phyloP scores from a whole-genome alignment of 2,888 invertebrate species.

The Brachylomia viminalis region DNA sequence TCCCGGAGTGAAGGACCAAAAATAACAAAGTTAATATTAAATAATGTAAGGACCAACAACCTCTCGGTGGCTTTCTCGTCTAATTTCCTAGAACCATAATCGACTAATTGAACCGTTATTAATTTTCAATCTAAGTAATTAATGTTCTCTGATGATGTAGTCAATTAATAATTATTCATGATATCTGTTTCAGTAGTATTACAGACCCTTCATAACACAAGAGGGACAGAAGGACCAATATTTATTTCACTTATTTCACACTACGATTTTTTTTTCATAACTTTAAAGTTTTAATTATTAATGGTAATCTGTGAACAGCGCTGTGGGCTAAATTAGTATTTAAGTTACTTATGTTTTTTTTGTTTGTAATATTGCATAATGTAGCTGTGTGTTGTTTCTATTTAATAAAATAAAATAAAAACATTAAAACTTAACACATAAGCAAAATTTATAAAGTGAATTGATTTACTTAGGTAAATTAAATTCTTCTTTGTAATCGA shows the following conservation, averaged over 20 bases:
- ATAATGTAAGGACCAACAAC: conserved; percentile 9
- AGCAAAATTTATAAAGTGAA: too few species aligned
- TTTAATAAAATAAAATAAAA: too few species aligned
- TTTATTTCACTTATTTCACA: not conserved
- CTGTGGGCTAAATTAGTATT: too few species aligned
- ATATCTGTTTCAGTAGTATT: not conserved
- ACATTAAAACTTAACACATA: too few species aligned
- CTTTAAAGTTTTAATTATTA: too few species aligned
- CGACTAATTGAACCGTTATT: conserved; percentile 26
- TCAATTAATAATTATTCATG: conserved; percentile 18
- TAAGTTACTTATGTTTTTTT: too few species aligned
- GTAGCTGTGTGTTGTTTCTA: too few species aligned
- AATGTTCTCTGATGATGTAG: conserved; percentile 3
- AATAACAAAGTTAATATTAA: conserved; percentile 28
- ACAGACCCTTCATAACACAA: not conserved
- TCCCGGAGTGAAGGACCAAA: conserved; percentile 17
- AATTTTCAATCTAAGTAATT: conserved; percentile 22
- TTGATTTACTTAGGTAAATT: too few species aligned
- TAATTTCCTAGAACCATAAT: conserved; percentile 9
- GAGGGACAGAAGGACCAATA: not conserved
- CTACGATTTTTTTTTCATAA: too few species aligned
- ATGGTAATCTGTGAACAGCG: too few species aligned
- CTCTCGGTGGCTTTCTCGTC: conserved; percentile 7
- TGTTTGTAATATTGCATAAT: too few species aligned
- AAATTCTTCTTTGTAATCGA: too few species aligned